A percentile compares a stretch with the other conserved stretches of the same genome.
These are phyloP conservation scores for Podiceps cristatus DNA, from an alignment of 2,113 vertebrate species.

Conservation along the genomic window DNA sequence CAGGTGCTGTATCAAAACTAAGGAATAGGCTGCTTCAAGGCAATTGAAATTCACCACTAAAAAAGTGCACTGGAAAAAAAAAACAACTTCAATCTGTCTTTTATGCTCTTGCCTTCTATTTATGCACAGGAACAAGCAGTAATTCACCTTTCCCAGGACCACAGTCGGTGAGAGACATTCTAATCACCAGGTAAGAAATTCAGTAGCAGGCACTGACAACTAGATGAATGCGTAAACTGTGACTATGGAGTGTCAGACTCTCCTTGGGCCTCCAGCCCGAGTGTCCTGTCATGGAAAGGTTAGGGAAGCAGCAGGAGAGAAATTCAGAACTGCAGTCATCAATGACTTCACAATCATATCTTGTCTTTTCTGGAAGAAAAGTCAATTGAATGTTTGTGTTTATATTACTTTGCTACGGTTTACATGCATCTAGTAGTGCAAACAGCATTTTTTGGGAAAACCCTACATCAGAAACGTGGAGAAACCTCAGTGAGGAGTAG, in stretches of 20 bases:
- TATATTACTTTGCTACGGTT: background rate
- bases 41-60: background rate
- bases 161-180: background rate
- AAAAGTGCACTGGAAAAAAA: background rate
- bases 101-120: background rate
- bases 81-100: background rate
- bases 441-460: background rate
- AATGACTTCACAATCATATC: background rate
- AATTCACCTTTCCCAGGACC: background rate
- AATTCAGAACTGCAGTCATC: background rate
- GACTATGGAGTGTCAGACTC: background rate
- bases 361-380: background rate
- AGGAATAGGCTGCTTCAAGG: background rate
- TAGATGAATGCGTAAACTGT: background rate
- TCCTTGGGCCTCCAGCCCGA: background rate
- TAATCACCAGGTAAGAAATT: background rate
- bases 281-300: background rate
- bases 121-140: background rate
- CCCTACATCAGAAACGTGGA: background rate
- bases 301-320: background rate
- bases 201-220: background rate
- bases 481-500: background rate
- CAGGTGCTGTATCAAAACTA: background rate
- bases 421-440: rapidly evolving
- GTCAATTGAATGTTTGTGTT: background rate